Percentiles rank a stretch among this genome's conserved stretches.
These are phyloP conservation scores for Plecotus auritus DNA, from an alignment of 2,113 vertebrate species.

Conservation along the genomic window DNA sequence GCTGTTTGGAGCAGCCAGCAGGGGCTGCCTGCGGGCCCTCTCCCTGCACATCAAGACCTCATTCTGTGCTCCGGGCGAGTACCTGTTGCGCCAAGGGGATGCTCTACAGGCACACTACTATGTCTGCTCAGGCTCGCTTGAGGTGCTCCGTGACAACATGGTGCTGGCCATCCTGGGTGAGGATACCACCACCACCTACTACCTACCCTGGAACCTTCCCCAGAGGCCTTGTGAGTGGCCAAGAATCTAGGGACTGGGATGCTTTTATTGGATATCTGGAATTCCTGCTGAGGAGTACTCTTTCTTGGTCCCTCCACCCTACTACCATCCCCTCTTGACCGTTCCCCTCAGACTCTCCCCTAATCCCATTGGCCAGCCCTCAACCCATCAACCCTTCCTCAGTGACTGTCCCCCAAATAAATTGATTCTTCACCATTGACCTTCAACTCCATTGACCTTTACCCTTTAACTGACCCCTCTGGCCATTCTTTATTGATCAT, in stretches of 20 bases:
- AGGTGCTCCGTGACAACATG: constrained; percentile 92
- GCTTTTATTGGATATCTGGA: not conserved
- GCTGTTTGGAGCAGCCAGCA: constrained; percentile 91
- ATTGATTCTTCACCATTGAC: not conserved
- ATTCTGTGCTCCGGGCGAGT: constrained; percentile 95
- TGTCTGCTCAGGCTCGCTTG: constrained; percentile 94
- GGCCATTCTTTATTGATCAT: not conserved
- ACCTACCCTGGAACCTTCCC: not conserved
- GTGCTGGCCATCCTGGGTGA: constrained; percentile 96
- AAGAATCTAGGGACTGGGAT: not conserved
- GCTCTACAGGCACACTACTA: constrained; percentile 95
- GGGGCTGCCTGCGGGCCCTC: constrained; percentile 94
- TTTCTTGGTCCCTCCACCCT: not conserved
- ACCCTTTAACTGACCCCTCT: not conserved
- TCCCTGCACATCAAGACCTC: constrained; percentile 97
- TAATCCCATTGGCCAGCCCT: not conserved
- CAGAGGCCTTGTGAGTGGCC: not conserved
- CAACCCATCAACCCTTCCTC: not conserved
- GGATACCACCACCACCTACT: constrained; percentile 35
- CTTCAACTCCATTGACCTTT: not conserved
- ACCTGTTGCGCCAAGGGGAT: constrained; percentile 92
- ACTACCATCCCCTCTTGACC: not conserved
- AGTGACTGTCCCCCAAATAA: not conserved
- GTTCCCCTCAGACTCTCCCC: not conserved
- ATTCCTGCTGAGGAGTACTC: not conserved